phyloP scores from a whole-genome alignment of 1,140 invertebrate genomes.

The Heliconius himera region DNA sequence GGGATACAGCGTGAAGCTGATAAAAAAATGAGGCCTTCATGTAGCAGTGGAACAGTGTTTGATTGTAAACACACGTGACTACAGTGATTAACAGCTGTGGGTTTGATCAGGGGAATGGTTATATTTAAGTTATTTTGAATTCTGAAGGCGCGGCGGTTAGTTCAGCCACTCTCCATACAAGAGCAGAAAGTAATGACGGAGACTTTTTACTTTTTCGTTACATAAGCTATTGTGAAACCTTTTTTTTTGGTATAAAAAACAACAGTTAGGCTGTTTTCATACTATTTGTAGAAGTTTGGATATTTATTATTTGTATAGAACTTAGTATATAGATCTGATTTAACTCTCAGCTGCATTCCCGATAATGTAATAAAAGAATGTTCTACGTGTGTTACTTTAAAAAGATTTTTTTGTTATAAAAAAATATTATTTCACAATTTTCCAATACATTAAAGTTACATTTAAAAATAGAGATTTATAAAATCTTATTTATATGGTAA shows the following conservation, averaged over 20 bases:
- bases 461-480: not conserved
- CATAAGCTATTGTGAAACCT: too few species aligned
- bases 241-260: not conserved
- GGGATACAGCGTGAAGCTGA: too few species aligned
- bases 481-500: not conserved
- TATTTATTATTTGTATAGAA: constrained; percentile 43
- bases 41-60: too few species aligned
- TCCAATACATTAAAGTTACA: not conserved
- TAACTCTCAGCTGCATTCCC: constrained; percentile 42
- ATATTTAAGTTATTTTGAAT: too few species aligned
- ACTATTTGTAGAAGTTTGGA: constrained; percentile 19
- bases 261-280: not conserved
- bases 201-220: too few species aligned
- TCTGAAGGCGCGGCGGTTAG: too few species aligned
- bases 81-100: too few species aligned
- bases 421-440: not conserved
- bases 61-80: too few species aligned
- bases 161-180: too few species aligned
- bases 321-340: constrained; percentile 50
- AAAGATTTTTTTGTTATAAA: not conserved
- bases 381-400: not conserved
- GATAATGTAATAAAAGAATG: not conserved
- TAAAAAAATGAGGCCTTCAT: too few species aligned
- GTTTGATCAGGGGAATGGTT: too few species aligned
- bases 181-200: too few species aligned